Evolutionary conservation across 2,888 invertebrate genomes (phyloP).

Genomic region (Adelphocoris suturalis): DNA sequence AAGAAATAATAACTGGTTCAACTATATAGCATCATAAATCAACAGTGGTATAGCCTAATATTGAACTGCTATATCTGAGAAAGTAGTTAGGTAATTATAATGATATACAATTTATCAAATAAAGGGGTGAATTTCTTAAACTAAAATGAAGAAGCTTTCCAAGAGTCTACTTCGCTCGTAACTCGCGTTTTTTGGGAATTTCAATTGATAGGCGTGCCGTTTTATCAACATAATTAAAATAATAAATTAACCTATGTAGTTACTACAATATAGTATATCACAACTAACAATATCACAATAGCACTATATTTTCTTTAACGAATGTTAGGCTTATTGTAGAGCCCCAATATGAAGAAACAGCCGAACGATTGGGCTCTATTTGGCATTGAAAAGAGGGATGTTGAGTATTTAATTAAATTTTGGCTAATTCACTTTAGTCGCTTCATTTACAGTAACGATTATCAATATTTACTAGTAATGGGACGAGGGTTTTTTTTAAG

Average conservation of each 20-base stretch:
- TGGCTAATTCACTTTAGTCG: neutral
- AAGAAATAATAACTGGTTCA: too few relatives aligned
- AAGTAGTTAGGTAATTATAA: neutral
- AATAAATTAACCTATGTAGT: neutral
- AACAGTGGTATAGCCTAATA: neutral
- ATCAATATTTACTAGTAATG: neutral
- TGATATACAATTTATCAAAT: too few relatives aligned
- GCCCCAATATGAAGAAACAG: neutral
- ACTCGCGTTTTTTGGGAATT: neutral
- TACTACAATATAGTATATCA: slow-evolving; percentile 9
- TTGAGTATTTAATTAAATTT: too few relatives aligned
- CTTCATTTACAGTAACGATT: neutral
- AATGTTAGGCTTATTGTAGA: neutral
- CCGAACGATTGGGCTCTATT: neutral
- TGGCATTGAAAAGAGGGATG: neutral
- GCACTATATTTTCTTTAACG: neutral
- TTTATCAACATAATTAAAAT: neutral
- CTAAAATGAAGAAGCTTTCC: neutral
- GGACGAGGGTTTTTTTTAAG: neutral
- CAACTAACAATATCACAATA: slow-evolving; percentile 20
- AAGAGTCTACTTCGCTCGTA: neutral
- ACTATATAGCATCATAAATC: too few relatives aligned
- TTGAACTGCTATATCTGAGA: neutral
- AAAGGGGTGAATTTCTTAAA: neutral
- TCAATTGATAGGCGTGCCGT: neutral